A percentile compares a stretch with the other conserved stretches of the same genome.
phyloP scores from a whole-genome alignment of 2,888 invertebrate species.

The Agapostemon virescens region DNA sequence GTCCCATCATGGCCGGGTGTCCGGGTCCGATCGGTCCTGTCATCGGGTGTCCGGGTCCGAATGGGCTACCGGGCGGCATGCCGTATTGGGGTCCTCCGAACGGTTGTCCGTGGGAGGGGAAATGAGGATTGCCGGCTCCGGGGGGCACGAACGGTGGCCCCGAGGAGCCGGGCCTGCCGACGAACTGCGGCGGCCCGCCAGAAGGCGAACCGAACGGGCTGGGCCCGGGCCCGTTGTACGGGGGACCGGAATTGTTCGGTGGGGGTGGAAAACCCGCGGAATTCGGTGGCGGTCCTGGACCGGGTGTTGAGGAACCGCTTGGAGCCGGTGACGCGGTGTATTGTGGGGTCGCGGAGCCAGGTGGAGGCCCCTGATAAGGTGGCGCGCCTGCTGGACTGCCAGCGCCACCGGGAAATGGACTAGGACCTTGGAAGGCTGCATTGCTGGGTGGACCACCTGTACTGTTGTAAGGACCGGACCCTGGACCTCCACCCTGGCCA shows the following conservation, averaged over 20 bases:
- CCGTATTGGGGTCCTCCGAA: conserved; percentile 86
- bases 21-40: conserved; percentile 85
- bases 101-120: conserved; percentile 84
- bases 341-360: conserved; percentile 89
- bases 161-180: conserved; percentile 85
- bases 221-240: conserved; percentile 87
- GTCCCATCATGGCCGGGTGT: conserved; percentile 85
- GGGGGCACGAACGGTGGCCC: conserved; percentile 88
- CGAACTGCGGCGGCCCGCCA: conserved; percentile 84
- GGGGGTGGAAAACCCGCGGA: conserved; percentile 80
- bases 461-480: conserved; percentile 81
- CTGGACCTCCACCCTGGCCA: conserved; percentile 82
- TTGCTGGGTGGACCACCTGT: conserved; percentile 79
- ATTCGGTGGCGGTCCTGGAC: conserved; percentile 85
- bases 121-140: conserved; percentile 85
- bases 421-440: conserved; percentile 85
- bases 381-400: conserved; percentile 89
- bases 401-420: conserved; percentile 84
- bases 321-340: conserved; percentile 93
- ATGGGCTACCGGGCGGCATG: conserved; percentile 87
- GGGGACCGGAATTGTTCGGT: conserved; percentile 81
- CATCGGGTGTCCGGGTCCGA: conserved; percentile 86
- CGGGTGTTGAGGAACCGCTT: conserved; percentile 91
- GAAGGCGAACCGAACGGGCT: conserved; percentile 87
- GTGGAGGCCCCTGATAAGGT: conserved; percentile 87